These are phyloP conservation scores for Maniola hyperantus DNA, from an alignment of 2,888 invertebrate genomes.

Conservation along the genomic window DNA sequence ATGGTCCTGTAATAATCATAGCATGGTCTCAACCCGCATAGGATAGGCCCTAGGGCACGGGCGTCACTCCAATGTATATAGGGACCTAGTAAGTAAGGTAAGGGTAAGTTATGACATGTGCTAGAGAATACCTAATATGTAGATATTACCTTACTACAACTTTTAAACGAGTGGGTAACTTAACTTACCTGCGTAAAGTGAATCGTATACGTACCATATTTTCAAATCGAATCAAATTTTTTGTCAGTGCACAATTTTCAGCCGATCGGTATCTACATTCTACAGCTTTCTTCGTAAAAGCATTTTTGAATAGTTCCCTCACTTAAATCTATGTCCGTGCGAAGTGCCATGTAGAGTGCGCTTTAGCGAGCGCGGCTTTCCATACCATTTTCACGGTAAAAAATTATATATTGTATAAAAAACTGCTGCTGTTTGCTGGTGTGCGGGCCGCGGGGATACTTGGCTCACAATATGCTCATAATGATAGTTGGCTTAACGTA, in stretches of 20 bases:
- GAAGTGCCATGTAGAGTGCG: slow-evolving; percentile 47
- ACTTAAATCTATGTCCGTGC: slow-evolving; percentile 45
- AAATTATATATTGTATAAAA: slow-evolving; percentile 48
- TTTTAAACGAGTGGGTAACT: too few species aligned
- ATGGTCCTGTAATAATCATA: too few species aligned
- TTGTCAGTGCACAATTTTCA: slow-evolving; percentile 36
- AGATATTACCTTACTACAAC: too few species aligned
- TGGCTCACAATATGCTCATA: neutral
- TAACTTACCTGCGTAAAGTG: too few species aligned
- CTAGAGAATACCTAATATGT: too few species aligned
- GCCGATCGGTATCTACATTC: slow-evolving; percentile 34
- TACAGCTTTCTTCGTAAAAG: slow-evolving; percentile 44
- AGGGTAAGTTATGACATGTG: too few species aligned
- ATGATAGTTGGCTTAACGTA: neutral
- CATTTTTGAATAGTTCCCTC: slow-evolving; percentile 45
- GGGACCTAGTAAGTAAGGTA: too few species aligned
- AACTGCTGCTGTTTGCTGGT: slow-evolving; percentile 36
- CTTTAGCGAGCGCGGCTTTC: slow-evolving; percentile 48
- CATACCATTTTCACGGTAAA: slow-evolving; percentile 51
- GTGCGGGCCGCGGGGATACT: too few species aligned
- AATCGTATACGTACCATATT: too few species aligned
- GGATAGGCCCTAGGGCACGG: too few species aligned
- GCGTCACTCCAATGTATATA: too few species aligned
- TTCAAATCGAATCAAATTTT: slow-evolving; percentile 17
- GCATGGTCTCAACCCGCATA: too few species aligned